These are phyloP conservation scores for Psammodynastes pulverulentus DNA, from an alignment of 2,113 vertebrate genomes.

Conservation along the genomic window DNA sequence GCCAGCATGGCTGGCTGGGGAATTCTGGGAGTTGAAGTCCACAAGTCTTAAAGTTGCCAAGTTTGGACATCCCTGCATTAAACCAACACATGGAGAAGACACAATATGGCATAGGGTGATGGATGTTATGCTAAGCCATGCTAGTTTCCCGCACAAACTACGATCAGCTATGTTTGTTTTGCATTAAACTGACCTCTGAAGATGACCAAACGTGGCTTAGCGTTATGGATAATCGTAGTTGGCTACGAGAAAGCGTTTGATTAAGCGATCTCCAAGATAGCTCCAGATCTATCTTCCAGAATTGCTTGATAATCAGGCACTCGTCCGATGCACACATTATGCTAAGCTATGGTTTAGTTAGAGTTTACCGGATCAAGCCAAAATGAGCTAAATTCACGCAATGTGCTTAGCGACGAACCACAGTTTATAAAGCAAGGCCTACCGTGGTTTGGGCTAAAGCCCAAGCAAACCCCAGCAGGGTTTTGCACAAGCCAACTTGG, in stretches of 20 bases:
- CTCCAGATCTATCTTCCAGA: neutral
- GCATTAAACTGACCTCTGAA: neutral
- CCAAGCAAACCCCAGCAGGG: neutral
- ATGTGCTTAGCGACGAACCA: neutral
- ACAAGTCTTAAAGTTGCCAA: too few relatives aligned
- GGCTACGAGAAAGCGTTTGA: neutral
- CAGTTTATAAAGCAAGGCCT: neutral
- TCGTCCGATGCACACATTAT: neutral
- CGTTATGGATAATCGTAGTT: neutral
- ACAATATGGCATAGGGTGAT: too few relatives aligned
- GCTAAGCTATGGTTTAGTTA: neutral
- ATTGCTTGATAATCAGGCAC: neutral
- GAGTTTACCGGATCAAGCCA: neutral
- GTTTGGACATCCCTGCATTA: too few relatives aligned
- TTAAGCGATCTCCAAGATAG: neutral
- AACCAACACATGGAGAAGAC: neutral
- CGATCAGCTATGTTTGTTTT: neutral
- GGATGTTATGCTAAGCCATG: neutral
- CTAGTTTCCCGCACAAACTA: neutral
- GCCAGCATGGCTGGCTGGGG: too few relatives aligned
- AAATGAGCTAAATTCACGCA: neutral
- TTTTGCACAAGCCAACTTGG: neutral
- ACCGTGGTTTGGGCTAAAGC: neutral
- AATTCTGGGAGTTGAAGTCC: too few relatives aligned
- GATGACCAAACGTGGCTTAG: neutral